Conservation (phyloP, 2,888 invertebrate genomes). For the Caenorhabditis becei region DNA sequence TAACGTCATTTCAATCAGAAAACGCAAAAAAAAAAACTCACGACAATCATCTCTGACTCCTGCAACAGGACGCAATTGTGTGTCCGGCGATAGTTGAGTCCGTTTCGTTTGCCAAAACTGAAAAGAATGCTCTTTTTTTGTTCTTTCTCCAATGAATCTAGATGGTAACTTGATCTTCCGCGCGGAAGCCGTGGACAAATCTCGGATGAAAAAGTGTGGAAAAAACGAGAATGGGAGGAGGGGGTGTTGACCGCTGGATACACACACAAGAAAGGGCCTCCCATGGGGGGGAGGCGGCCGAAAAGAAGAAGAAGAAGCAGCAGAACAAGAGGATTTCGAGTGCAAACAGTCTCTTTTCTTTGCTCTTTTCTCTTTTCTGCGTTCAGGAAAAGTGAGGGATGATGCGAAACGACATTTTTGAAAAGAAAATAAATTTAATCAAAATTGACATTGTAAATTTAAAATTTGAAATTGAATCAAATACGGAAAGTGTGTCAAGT, state of each 20-base stretch:
- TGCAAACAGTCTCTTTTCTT: constrained; percentile 55
- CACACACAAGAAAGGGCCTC: constrained; percentile 23
- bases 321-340: constrained; percentile 57
- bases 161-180: constrained; percentile 36
- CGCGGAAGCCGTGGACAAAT: constrained; percentile 26
- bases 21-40: constrained; percentile 85
- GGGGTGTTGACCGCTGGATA: constrained; percentile 38
- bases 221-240: background rate
- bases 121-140: too few species aligned
- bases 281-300: constrained; percentile 25
- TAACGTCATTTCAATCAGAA: too few species aligned
- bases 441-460: too few species aligned
- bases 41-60: constrained; percentile 91
- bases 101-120: constrained; percentile 90
- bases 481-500: constrained; percentile 1
- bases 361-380: constrained; percentile 39
- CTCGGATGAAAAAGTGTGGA: constrained; percentile 39
- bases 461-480: background rate
- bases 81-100: constrained; percentile 87
- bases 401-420: background rate
- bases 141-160: constrained; percentile 7
- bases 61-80: constrained; percentile 91
- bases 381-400: constrained; percentile 22
- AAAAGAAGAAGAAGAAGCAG: constrained; percentile 10
- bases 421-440: too few species aligned